phyloP scores from a whole-genome alignment of 2,113 vertebrate species.

The Microtus richardsoni region DNA sequence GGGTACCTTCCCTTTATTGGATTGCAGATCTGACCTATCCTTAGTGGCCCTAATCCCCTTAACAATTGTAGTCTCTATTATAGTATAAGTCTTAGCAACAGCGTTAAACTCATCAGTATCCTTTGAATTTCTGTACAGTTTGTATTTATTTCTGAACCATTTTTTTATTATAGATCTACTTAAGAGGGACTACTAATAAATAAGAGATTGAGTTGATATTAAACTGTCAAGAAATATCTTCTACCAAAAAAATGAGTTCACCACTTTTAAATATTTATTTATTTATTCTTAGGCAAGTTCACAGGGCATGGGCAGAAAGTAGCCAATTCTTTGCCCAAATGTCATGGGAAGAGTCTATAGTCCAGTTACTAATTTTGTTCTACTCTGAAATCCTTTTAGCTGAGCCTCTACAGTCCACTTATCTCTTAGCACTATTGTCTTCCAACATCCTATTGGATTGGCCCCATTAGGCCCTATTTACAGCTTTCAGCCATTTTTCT shows the following conservation, averaged over 20 bases:
- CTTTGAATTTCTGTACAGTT: not conserved
- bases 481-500: not conserved
- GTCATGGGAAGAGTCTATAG: not conserved
- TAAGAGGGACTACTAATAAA: not conserved
- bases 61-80: not conserved
- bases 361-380: not conserved
- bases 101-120: not conserved
- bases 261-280: not conserved
- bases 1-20: not conserved
- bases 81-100: not conserved
- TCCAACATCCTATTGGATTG: not conserved
- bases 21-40: not conserved
- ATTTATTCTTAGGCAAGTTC: not conserved
- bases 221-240: not conserved
- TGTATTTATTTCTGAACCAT: not conserved
- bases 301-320: not conserved
- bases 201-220: not conserved
- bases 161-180: not conserved
- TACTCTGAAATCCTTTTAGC: not conserved
- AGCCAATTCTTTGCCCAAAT: not conserved
- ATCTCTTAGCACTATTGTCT: not conserved
- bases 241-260: not conserved
- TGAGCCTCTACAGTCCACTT: not conserved
- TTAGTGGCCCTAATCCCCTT: not conserved
- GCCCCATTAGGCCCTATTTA: not conserved